Evolutionary conservation across 2,797 vertebrate species (phyloP).

Genomic region (Danio albolineatus): DNA sequence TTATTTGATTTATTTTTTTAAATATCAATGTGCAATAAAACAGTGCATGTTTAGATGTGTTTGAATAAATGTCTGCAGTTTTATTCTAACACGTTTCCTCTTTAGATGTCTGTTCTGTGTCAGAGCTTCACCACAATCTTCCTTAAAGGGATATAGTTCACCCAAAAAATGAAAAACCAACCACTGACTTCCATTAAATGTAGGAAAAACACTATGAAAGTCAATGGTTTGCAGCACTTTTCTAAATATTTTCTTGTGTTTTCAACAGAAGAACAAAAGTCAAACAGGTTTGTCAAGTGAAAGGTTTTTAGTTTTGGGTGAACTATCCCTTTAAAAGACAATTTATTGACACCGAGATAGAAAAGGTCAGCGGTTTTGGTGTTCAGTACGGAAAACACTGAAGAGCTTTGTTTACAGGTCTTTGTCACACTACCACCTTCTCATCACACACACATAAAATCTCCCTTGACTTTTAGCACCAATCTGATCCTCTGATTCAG

Average conservation of each 20-base stretch:
- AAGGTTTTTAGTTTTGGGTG: background rate
- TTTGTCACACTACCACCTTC: background rate
- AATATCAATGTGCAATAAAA: background rate
- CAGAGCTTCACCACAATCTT: background rate
- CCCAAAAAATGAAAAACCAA: too few relatives aligned
- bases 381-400: background rate
- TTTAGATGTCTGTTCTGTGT: background rate
- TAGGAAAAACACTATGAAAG: too few relatives aligned
- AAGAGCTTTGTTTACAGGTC: conserved; percentile 11
- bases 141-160: too few relatives aligned
- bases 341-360: background rate
- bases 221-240: too few relatives aligned
- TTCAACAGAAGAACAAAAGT: too few relatives aligned
- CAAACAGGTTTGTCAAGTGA: too few relatives aligned
- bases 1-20: too few relatives aligned
- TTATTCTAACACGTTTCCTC: background rate
- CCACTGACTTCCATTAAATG: too few relatives aligned
- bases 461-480: background rate
- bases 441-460: background rate
- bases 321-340: background rate
- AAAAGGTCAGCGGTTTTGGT: background rate
- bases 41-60: background rate
- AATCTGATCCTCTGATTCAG: background rate
- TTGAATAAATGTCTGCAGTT: background rate
- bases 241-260: too few relatives aligned